Evolutionary conservation across 2,797 vertebrate genomes (phyloP).

Genomic region (Peromyscus melanophrys): DNA sequence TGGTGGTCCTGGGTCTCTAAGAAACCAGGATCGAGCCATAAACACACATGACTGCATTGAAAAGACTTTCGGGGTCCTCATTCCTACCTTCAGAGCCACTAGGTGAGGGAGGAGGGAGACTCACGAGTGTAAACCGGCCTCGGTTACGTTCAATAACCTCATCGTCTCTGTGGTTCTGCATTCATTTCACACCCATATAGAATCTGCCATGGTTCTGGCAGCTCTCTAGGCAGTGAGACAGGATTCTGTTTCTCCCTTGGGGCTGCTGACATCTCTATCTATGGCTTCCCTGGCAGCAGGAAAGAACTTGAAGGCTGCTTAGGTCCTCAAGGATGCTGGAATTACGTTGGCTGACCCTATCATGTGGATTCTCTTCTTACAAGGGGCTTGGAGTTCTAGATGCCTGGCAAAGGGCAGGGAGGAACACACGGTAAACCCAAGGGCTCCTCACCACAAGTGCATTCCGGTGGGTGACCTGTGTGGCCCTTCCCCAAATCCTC

Average conservation of each 20-base stretch:
- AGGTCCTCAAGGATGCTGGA: background rate
- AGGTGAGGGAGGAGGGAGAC: background rate
- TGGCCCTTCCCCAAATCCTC: background rate
- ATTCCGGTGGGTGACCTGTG: accelerated
- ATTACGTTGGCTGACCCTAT: background rate
- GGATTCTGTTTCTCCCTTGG: background rate
- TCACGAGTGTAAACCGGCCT: background rate
- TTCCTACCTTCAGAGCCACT: background rate
- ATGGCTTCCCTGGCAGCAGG: background rate
- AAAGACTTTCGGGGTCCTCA: background rate
- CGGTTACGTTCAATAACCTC: background rate
- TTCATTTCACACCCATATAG: background rate
- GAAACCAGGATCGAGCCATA: background rate
- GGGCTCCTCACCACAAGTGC: background rate
- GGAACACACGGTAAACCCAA: background rate
- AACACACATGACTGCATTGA: background rate
- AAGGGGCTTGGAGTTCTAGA: too few species aligned
- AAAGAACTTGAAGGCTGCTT: background rate
- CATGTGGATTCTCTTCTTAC: background rate
- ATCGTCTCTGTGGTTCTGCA: background rate
- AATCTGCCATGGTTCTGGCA: background rate
- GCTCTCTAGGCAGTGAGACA: background rate
- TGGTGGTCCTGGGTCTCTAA: background rate
- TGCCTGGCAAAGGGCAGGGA: background rate
- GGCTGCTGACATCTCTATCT: background rate